phyloP scores from a whole-genome alignment of 64 coral and sea anemone species.

The Montipora capricornis region DNA sequence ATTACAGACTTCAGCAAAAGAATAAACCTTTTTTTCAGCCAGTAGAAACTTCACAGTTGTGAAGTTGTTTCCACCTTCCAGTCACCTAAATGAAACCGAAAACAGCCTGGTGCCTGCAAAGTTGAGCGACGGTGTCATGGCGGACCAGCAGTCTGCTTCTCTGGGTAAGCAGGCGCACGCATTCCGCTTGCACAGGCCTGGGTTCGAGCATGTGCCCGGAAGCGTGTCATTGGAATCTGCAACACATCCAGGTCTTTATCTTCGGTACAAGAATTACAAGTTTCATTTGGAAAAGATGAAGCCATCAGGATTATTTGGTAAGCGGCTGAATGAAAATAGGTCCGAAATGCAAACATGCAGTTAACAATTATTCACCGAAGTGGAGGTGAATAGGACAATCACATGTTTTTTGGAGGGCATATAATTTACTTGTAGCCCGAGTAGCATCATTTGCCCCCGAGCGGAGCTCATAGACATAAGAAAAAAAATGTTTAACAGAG shows the following conservation, averaged over 20 bases:
- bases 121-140: background rate
- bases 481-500: too few species aligned
- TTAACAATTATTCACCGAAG: background rate
- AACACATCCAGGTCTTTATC: constrained; percentile 80
- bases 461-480: too few species aligned
- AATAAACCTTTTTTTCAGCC: constrained; percentile 29
- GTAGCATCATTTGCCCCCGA: too few species aligned
- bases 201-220: constrained; percentile 78
- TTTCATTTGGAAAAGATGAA: constrained; percentile 91
- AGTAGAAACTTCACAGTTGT: constrained; percentile 83
- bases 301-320: constrained; percentile 92
- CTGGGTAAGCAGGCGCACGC: constrained; percentile 69
- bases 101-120: background rate
- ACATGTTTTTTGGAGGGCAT: too few species aligned
- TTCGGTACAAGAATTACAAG: constrained; percentile 99
- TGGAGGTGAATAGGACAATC: too few species aligned
- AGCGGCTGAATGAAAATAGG: constrained; percentile 21
- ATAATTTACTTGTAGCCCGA: too few species aligned
- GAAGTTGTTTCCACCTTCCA: constrained; percentile 58
- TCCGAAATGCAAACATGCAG: background rate
- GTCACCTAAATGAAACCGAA: constrained; percentile 31
- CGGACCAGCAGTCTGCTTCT: constrained; percentile 39
- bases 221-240: constrained; percentile 89
- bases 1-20: background rate
- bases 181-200: constrained; percentile 89